Evolutionary conservation across 2,113 vertebrate species (phyloP).

Genomic region (Leptocoma aspasia): DNA sequence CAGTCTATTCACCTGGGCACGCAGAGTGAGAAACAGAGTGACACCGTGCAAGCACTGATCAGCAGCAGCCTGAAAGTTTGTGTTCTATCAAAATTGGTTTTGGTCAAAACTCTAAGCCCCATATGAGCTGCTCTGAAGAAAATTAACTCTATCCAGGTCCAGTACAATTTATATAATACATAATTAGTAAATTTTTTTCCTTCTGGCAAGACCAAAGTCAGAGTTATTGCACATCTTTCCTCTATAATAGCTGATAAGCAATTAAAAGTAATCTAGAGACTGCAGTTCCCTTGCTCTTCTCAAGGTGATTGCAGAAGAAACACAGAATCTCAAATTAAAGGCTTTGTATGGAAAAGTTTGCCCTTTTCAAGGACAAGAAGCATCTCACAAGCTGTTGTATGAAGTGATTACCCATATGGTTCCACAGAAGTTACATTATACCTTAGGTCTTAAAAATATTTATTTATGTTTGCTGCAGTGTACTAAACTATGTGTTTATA

Average conservation of each 20-base stretch:
- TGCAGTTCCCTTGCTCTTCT: neutral
- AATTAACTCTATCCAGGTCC: neutral
- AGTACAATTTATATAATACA: neutral
- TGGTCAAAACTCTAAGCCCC: neutral
- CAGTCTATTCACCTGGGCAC: neutral
- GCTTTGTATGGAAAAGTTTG: neutral
- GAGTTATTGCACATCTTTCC: neutral
- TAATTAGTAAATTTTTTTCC: neutral
- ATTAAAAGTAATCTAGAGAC: neutral
- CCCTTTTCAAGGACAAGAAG: neutral
- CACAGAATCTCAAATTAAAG: neutral
- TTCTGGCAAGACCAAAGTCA: neutral
- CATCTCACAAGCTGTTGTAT: neutral
- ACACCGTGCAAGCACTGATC: neutral
- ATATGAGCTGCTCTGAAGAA: neutral
- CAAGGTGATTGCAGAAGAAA: neutral
- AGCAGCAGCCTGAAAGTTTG: neutral
- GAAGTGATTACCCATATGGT: constrained; percentile 17
- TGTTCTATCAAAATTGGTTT: neutral
- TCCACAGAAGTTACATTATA: neutral
- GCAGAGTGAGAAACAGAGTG: neutral
- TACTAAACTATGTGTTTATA: neutral
- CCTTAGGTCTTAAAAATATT: neutral
- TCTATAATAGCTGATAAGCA: neutral
- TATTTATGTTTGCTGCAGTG: neutral